Evolutionary conservation across 2,113 vertebrate genomes (phyloP), one percentile per base, ranked within the genome.

Genomic region (Mesocricetus auratus): DNA sequence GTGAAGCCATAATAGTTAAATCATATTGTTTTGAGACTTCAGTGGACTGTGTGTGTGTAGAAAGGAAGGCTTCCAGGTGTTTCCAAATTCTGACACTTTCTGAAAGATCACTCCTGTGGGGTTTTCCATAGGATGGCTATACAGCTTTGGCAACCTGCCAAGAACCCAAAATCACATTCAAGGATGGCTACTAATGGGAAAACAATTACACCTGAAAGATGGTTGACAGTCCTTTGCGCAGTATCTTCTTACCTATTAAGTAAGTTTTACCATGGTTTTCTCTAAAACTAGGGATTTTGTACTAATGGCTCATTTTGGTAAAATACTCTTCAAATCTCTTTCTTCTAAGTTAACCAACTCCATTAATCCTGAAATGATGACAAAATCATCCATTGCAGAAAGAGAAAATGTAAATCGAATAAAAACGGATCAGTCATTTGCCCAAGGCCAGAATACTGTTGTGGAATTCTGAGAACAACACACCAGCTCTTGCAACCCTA

Each of bases 1-100:
- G 58, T 53, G 53, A 86, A 82, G 45, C 1, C 16, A 68, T 36
- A 86, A n/a, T 50, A 68, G 74, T 53, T 74, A 77, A 89, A 47
- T 92, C 4, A 42, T 22, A 45, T 29, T 60, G 89, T 92, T 60
- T 81, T 62, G 68, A 71, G 92, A 83, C 39, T 82, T 90, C 53
- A 58, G 5, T 73, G 33, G 66, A 45, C 58, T 29, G 5, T n/a
- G 5, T 15, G 10, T 5, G 13, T 62, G 7, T 45, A 77, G 39
- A 90, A 92, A 89, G 4, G 56, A 82, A 91, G 81, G 90, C 10
- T 90, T 90, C 50, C 85, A 94, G 58, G 81, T 96, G 88, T 97
- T 95, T 96, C 88, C 24, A 53, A 89, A 82, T 31, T 22, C n/a
- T 86, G 42, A 82, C 31, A 85, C 6, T n/a, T 74, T 50, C 50